phyloP scores from a whole-genome alignment of 2,888 invertebrate genomes.

The Perizoma affinitatum region DNA sequence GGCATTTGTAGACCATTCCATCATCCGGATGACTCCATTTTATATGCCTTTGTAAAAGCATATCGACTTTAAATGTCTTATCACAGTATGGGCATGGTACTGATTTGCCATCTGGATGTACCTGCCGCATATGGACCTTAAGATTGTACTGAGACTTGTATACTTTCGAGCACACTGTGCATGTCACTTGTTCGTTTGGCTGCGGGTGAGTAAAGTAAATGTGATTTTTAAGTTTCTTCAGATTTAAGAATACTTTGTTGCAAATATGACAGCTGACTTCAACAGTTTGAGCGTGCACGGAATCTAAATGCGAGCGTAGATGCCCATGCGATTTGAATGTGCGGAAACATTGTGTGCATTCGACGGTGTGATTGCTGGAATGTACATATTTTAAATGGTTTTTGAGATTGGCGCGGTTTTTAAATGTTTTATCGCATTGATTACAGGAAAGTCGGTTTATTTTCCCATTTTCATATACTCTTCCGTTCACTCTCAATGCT shows the following conservation, averaged over 20 bases:
- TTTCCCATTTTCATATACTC: constrained; percentile 49
- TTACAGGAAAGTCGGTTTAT: constrained; percentile 44
- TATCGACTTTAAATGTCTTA: constrained; percentile 49
- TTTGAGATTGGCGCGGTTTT: constrained; percentile 45
- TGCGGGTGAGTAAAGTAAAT: constrained; percentile 51
- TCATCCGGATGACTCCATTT: constrained; percentile 52
- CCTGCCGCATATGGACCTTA: constrained; percentile 50
- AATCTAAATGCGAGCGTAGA: constrained; percentile 45
- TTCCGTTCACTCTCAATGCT: constrained; percentile 36
- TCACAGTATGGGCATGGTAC: constrained; percentile 46
- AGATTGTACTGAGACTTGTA: constrained; percentile 51
- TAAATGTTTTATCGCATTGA: constrained; percentile 44
- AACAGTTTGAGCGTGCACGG: constrained; percentile 42
- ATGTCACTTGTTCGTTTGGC: constrained; percentile 42
- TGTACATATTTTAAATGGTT: constrained; percentile 48
- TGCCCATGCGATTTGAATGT: constrained; percentile 48
- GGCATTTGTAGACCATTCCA: constrained; percentile 50
- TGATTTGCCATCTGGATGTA: constrained; percentile 44
- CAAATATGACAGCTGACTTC: constrained; percentile 46
- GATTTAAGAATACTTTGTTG: constrained; percentile 46
- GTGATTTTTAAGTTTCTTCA: constrained; percentile 51
- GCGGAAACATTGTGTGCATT: constrained; percentile 46
- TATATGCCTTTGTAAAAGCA: constrained; percentile 50
- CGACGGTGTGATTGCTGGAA: constrained; percentile 41
- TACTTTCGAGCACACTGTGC: constrained; percentile 46